Conservation (phyloP, 2,888 invertebrate genomes). For the Tetragnatha montana region DNA sequence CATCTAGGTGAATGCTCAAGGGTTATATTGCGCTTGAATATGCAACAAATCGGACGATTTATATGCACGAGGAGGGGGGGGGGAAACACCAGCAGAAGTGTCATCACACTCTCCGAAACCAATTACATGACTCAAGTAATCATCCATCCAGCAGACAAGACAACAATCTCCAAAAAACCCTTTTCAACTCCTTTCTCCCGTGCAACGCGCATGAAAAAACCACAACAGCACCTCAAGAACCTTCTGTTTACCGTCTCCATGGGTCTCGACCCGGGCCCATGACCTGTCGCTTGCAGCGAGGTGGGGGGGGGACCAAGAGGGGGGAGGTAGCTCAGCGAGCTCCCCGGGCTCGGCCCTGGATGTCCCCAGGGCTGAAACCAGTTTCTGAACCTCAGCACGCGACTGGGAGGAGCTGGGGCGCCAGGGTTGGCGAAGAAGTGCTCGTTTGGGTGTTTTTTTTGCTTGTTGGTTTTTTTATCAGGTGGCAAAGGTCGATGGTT, state of each 20-base stretch:
- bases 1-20: too few species aligned
- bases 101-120: not conserved
- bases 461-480: not conserved
- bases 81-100: too few species aligned
- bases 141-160: not conserved
- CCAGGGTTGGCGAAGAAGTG: conserved; percentile 32
- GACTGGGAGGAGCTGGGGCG: conserved; percentile 21
- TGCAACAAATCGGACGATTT: too few species aligned
- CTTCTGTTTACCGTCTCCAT: conserved; percentile 56
- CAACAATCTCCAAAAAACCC: not conserved
- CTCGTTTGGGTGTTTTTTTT: not conserved
- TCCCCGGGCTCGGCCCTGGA: conserved; percentile 50
- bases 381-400: conserved; percentile 54
- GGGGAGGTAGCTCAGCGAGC: conserved; percentile 3
- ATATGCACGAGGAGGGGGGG: too few species aligned
- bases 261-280: conserved; percentile 58
- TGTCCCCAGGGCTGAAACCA: conserved; percentile 54
- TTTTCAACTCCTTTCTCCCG: not conserved
- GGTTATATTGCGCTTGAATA: too few species aligned
- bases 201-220: conserved; percentile 39
- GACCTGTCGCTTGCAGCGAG: conserved; percentile 61
- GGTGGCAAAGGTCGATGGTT: too few species aligned
- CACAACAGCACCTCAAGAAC: conserved; percentile 40
- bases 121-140: not conserved
- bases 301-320: conserved; percentile 18